These are phyloP conservation scores for Acanthis flammea DNA, from an alignment of 2,797 vertebrate species.

Conservation along the genomic window DNA sequence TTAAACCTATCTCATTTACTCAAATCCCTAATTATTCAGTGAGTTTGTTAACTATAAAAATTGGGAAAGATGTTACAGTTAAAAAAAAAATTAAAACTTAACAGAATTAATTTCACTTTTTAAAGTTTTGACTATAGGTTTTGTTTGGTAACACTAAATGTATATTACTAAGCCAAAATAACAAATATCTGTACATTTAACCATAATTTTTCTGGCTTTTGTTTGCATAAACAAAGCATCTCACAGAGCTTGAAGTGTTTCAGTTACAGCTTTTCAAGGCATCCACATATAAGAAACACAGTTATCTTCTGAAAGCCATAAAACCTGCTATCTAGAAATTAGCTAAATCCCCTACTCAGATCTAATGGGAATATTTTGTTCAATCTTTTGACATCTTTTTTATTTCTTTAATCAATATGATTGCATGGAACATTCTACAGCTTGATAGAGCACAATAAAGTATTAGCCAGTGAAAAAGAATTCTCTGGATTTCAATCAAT, in stretches of 20 bases:
- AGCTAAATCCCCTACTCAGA: neutral
- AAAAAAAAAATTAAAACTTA: neutral
- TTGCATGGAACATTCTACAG: neutral
- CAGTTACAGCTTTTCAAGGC: neutral
- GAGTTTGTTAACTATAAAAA: neutral
- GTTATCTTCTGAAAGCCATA: neutral
- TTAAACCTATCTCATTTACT: neutral
- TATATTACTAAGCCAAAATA: neutral
- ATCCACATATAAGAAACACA: neutral
- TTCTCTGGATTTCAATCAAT: conserved; percentile 16
- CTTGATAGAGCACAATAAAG: neutral
- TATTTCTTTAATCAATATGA: neutral
- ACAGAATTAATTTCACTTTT: neutral
- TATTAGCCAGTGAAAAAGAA: neutral
- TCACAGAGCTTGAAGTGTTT: neutral
- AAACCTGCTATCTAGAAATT: neutral
- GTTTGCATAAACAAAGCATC: neutral
- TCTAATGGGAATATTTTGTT: neutral
- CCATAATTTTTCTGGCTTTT: neutral
- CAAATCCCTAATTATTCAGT: neutral
- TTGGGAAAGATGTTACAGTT: neutral
- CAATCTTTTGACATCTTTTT: neutral
- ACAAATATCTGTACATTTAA: neutral
- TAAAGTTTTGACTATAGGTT: neutral
- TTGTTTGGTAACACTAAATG: neutral